Base-by-base conservation (phyloP, 2,888 invertebrate species). In the Tridacna gigas region DNA sequence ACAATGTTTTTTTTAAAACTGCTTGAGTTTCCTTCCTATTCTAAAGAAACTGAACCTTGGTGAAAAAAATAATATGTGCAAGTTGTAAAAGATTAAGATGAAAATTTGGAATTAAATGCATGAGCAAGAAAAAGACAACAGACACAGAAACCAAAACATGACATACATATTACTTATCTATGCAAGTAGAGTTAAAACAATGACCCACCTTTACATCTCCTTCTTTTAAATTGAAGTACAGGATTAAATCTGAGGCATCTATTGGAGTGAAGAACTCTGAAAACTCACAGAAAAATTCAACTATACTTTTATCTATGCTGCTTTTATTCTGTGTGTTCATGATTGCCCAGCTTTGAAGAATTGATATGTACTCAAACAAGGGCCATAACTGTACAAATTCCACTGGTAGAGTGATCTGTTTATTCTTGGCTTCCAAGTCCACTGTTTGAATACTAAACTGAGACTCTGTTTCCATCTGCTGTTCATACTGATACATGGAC, bases 311-410 rank as follows among this genome's bases (percentile, higher is more conserved):
- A 37, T 69, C 51, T 45, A 63, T 51, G 0, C n/a, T 26, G 15
- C 26, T 51, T 26, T 26, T 48, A 51, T 22, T 25, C 18, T 51
- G 25, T 18, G 11, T n/a, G 12, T 25, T 37, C 63, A 75, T 20
- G 9, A 75, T 45, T 26, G 47, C 51, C 82, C 83, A 87, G 47
- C 65, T 71, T 47, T 86, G 81, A 77, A 88, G 61, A n/a, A 88
- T 82, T 37, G 86, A 77, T 61, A 90, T 45, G 69, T 91, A 86
- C 26, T 92, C 92, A 86, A 88, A 91, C 77, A 92, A 74, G 26
- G 93, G 92, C 93, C 93, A 92, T 51, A 92, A 83, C 69, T 88
- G 86, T 9, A 90, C 85, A 79, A 80, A 84, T 20, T 73, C 71
- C 37, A 83, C 67, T 22, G 88, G 86, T 28, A 78, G 65, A n/a